Evolutionary conservation across 2,888 invertebrate species (phyloP).

Genomic region (Drosophila nr. perissopoda): DNA sequence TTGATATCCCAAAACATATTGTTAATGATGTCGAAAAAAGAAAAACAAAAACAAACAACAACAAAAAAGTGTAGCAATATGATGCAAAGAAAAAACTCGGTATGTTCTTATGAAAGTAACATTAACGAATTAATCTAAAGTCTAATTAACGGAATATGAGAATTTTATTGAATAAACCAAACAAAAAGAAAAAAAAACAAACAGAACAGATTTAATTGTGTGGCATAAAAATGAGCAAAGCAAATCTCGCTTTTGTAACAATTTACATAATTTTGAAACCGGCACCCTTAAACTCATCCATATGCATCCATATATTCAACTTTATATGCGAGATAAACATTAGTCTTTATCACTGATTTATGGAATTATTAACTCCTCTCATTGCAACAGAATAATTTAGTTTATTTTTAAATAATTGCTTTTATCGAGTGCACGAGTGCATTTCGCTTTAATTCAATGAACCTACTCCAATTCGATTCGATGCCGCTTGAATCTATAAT

Average conservation of each 20-base stretch:
- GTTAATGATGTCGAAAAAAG: conserved; percentile 29
- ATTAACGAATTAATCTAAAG: conserved; percentile 81
- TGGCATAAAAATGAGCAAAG: conserved; percentile 19
- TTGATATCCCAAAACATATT: conserved; percentile 56
- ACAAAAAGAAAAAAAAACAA: conserved; percentile 33
- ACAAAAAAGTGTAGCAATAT: conserved; percentile 71
- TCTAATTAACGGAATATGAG: conserved; percentile 78
- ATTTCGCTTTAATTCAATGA: neutral
- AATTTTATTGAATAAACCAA: conserved; percentile 77
- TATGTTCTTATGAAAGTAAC: conserved; percentile 80
- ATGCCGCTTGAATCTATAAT: neutral
- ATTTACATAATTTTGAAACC: neutral
- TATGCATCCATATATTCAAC: conserved; percentile 13
- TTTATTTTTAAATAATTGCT: conserved; percentile 12
- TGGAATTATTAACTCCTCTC: conserved; percentile 27
- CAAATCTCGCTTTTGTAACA: conserved; percentile 5
- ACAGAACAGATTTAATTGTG: conserved; percentile 21
- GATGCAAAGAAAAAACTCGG: conserved; percentile 75
- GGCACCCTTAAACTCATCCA: conserved; percentile 17
- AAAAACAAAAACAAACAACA: conserved; percentile 13
- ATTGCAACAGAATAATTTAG: conserved; percentile 5
- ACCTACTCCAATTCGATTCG: neutral
- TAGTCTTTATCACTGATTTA: conserved; percentile 33
- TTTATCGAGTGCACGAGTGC: neutral
- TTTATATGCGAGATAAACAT: conserved; percentile 22